Conservation (phyloP, 2,797 vertebrate genomes). For the Amphiprion clarkii region DNA sequence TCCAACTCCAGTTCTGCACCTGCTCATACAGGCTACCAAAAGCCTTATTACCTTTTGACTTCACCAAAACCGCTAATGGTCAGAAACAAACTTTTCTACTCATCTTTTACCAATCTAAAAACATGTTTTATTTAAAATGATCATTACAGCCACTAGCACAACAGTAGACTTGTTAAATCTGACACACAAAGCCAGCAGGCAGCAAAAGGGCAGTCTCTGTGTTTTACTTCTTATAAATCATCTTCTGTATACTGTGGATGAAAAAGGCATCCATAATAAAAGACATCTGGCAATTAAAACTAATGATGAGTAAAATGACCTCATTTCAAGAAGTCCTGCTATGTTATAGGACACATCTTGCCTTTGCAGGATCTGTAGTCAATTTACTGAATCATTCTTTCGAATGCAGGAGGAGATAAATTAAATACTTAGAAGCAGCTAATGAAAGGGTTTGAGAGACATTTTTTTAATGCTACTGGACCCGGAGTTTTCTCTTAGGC, state of each 20-base stretch:
- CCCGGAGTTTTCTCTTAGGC: background rate
- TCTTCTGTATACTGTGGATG: background rate
- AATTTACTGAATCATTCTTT: background rate
- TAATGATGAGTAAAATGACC: no score
- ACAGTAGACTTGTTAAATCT: no score
- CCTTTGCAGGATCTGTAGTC: background rate
- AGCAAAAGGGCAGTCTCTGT: no score
- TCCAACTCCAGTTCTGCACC: no score
- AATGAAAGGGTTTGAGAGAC: background rate
- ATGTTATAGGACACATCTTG: background rate
- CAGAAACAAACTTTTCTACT: no score
- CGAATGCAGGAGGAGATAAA: background rate
- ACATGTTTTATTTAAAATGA: no score
- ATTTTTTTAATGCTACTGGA: background rate
- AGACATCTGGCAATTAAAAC: no score
- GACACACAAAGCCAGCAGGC: no score
- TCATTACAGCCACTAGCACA: background rate
- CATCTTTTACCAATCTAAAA: no score
- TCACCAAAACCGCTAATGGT: no score
- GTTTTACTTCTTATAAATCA: background rate
- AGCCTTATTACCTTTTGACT: no score
- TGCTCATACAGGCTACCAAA: no score
- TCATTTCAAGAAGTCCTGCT: background rate
- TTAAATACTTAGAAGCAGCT: background rate
- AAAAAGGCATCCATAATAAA: background rate